A percentile compares a stretch with the other conserved stretches of the same genome.
Evolutionary conservation across 2,113 vertebrate genomes (phyloP).

Genomic region (Garra rufa): DNA sequence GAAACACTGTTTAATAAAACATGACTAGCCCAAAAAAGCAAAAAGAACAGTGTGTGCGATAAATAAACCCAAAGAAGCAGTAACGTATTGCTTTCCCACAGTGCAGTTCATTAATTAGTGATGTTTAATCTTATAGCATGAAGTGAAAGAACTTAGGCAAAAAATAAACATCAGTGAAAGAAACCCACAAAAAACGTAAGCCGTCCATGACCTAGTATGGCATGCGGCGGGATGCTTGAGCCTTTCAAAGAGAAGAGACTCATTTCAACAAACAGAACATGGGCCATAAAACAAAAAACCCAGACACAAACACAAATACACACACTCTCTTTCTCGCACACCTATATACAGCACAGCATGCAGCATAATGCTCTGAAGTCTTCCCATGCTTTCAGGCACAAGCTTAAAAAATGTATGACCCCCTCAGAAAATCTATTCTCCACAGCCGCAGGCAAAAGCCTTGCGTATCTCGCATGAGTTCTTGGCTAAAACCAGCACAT

Average conservation of each 20-base stretch:
- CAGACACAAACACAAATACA: conserved; percentile 33
- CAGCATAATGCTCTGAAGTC: conserved; percentile 57
- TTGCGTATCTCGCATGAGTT: conserved; percentile 7
- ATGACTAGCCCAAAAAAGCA: conserved; percentile 12
- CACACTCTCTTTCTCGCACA: conserved; percentile 32
- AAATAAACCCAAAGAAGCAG: conserved; percentile 55
- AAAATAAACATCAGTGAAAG: conserved; percentile 49
- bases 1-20: not conserved
- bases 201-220: conserved; percentile 40
- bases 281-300: conserved; percentile 31
- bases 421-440: conserved; percentile 54
- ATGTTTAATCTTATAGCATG: conserved; percentile 55
- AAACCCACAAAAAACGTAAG: conserved; percentile 33
- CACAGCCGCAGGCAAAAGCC: conserved; percentile 51
- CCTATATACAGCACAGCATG: conserved; percentile 32
- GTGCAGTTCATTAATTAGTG: conserved; percentile 59
- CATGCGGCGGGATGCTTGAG: conserved; percentile 34
- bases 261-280: conserved; percentile 49
- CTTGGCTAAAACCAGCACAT: conserved; percentile 15
- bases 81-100: conserved; percentile 41
- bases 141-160: not conserved
- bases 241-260: conserved; percentile 40
- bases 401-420: conserved; percentile 71
- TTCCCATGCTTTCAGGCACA: conserved; percentile 62
- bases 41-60: not conserved